Evolutionary conservation across 2,888 invertebrate genomes (phyloP).

Genomic region (Crocallis elinguaria): DNA sequence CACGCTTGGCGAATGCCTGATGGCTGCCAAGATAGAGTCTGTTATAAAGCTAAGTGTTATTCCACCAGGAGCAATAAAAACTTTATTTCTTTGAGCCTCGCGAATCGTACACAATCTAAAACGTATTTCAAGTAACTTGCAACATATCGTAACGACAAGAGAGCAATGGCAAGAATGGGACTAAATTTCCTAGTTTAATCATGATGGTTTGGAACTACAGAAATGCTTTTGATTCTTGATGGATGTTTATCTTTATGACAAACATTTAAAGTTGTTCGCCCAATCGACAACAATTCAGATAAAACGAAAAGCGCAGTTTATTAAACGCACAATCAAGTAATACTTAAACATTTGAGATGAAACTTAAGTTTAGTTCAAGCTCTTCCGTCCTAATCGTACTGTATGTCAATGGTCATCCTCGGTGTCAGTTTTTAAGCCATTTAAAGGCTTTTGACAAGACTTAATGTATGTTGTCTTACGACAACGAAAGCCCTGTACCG

Average conservation of each 20-base stretch:
- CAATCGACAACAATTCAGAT: background rate
- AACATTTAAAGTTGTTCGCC: background rate
- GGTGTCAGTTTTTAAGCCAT: too few relatives aligned
- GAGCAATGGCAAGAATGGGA: background rate
- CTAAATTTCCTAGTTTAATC: background rate
- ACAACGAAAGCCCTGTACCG: too few relatives aligned
- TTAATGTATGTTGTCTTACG: too few relatives aligned
- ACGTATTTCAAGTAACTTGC: constrained; percentile 13
- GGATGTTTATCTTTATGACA: background rate
- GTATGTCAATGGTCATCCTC: too few relatives aligned
- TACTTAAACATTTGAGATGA: too few relatives aligned
- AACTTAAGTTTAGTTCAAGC: too few relatives aligned
- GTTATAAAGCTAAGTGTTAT: constrained; percentile 31
- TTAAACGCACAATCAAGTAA: too few relatives aligned
- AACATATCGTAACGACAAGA: constrained; percentile 1
- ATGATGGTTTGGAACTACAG: background rate
- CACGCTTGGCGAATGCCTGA: constrained; percentile 20
- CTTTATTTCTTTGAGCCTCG: constrained; percentile 18
- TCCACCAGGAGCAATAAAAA: constrained; percentile 15
- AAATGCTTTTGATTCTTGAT: constrained; percentile 1
- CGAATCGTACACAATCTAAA: constrained; percentile 17
- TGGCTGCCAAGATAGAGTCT: constrained; percentile 16
- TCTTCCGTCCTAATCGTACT: too few relatives aligned
- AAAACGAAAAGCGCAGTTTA: too few relatives aligned
- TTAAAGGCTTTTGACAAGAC: too few relatives aligned